Conservation (phyloP, 2,113 vertebrate species). For the Bagarius yarrelli region DNA sequence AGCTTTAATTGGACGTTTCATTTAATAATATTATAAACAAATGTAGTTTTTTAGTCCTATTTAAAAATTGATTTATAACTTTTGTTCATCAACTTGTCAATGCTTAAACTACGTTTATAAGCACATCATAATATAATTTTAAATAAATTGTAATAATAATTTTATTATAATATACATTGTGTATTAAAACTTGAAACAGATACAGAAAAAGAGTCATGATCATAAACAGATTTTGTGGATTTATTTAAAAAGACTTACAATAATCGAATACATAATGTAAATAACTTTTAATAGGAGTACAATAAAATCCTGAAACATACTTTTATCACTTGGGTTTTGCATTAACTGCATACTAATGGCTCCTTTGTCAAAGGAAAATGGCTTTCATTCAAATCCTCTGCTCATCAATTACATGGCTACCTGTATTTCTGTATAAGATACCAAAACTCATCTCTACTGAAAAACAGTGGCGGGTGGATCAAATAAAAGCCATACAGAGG, state of each 20-base stretch:
- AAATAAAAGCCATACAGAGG: constrained; percentile 37
- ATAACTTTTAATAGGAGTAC: constrained; percentile 4
- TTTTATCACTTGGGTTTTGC: constrained; percentile 44
- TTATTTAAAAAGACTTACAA: constrained; percentile 18
- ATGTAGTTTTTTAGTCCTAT: too few species aligned
- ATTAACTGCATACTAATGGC: constrained; percentile 56
- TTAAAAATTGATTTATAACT: too few species aligned
- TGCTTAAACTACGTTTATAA: too few species aligned
- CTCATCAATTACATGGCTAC: constrained; percentile 30
- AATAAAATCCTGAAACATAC: constrained; percentile 3
- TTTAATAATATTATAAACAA: too few species aligned
- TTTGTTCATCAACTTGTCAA: too few species aligned
- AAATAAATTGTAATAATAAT: neutral
- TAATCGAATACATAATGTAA: constrained; percentile 12
- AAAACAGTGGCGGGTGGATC: constrained; percentile 44
- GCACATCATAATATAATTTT: too few species aligned
- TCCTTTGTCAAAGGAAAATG: constrained; percentile 67
- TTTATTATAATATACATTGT: too few species aligned
- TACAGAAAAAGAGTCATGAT: neutral
- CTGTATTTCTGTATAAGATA: constrained; percentile 34
- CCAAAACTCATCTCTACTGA: constrained; percentile 39
- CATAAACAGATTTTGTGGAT: neutral
- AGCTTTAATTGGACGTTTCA: neutral
- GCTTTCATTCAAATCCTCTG: constrained; percentile 49
- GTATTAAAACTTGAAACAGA: neutral